These are phyloP conservation scores for Tipula lateralis DNA, from an alignment of 2,888 invertebrate species.

Conservation along the genomic window DNA sequence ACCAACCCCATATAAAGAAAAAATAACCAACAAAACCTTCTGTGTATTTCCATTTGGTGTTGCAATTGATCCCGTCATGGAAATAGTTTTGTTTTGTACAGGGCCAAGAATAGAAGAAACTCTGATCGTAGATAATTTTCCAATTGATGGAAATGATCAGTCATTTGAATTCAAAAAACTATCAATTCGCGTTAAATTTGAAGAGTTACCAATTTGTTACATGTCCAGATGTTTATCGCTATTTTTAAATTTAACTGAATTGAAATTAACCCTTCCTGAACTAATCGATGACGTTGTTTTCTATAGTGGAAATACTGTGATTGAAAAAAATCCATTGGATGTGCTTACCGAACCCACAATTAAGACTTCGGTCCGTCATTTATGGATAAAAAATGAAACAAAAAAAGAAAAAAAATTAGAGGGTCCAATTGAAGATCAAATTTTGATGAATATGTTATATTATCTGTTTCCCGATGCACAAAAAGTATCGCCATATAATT, in stretches of 20 bases:
- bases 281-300: conserved; percentile 45
- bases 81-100: conserved; percentile 70
- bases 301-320: conserved; percentile 51
- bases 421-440: conserved; percentile 65
- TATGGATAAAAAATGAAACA: background rate
- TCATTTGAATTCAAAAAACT: conserved; percentile 42
- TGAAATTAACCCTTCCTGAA: conserved; percentile 38
- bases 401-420: conserved; percentile 53
- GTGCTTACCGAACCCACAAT: conserved; percentile 59
- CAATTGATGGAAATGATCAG: background rate
- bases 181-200: conserved; percentile 64
- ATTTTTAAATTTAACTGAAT: conserved; percentile 60
- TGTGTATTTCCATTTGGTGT: conserved; percentile 80
- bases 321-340: conserved; percentile 55
- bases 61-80: conserved; percentile 72
- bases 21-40: conserved; percentile 67
- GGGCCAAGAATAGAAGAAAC: conserved; percentile 86
- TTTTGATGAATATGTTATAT: conserved; percentile 67
- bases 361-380: conserved; percentile 49
- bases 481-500: conserved; percentile 55
- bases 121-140: conserved; percentile 65
- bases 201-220: conserved; percentile 67
- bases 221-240: conserved; percentile 70
- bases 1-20: conserved; percentile 49
- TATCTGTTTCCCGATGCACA: conserved; percentile 87